phyloP scores from a whole-genome alignment of 2,797 vertebrate species.

The Alfaro cultratus region DNA sequence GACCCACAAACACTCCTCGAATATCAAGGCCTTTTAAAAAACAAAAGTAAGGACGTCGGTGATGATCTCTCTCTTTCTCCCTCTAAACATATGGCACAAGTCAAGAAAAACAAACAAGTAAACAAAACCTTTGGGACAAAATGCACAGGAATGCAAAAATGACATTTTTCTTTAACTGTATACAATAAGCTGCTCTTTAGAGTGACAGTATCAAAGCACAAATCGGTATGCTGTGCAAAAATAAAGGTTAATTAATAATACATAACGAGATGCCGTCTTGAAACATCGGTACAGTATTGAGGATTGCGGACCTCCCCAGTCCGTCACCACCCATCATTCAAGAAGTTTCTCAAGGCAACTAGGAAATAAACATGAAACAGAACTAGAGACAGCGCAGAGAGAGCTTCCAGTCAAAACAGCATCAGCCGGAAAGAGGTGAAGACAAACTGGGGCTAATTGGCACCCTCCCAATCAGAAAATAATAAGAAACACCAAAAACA shows the following conservation, averaged over 20 bases:
- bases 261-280: conserved; percentile 35
- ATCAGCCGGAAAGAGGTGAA: conserved; percentile 13
- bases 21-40: conserved; percentile 50
- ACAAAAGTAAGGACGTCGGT: conserved; percentile 44
- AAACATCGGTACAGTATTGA: conserved; percentile 74
- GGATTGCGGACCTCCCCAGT: conserved; percentile 49
- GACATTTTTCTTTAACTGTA: conserved; percentile 67
- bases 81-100: conserved; percentile 81
- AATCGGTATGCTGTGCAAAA: conserved; percentile 68
- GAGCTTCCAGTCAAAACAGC: conserved; percentile 54
- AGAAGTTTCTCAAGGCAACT: conserved; percentile 75
- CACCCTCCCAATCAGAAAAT: conserved; percentile 12
- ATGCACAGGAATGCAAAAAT: conserved; percentile 82
- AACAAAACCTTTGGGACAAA: conserved; percentile 76
- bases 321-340: conserved; percentile 65
- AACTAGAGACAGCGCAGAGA: conserved; percentile 33
- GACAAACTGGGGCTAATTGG: conserved; percentile 17
- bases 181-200: conserved; percentile 79
- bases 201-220: conserved; percentile 87
- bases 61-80: conserved; percentile 37
- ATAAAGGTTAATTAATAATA: conserved; percentile 43
- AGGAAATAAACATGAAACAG: conserved; percentile 33
- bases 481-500: conserved; percentile 39
- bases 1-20: conserved; percentile 47
- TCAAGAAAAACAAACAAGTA: conserved; percentile 81